Conservation (phyloP, 2,888 invertebrate species). For the Priocnemis perturbator region DNA sequence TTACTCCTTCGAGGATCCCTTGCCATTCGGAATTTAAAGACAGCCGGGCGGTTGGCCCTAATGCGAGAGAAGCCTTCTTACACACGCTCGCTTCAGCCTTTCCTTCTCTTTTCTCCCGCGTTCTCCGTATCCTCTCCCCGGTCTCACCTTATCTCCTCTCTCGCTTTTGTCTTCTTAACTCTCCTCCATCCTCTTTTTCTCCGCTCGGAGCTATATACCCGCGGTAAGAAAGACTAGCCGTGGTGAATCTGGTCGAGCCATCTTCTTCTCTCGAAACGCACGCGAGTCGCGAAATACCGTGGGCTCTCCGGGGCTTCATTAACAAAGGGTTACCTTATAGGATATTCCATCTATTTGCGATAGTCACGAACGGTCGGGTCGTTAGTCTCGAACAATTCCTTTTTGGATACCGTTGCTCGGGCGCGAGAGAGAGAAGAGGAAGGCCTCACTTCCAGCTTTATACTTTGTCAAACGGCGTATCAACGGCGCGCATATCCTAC, state of each 20-base stretch:
- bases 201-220: conserved; percentile 35
- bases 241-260: conserved; percentile 51
- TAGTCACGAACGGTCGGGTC: conserved; percentile 57
- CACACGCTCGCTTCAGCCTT: not conserved
- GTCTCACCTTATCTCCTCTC: conserved; percentile 3
- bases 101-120: conserved; percentile 7
- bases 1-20: conserved; percentile 45
- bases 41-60: conserved; percentile 2
- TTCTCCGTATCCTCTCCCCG: not conserved
- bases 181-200: conserved; percentile 4
- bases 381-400: conserved; percentile 50
- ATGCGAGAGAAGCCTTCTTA: conserved; percentile 1
- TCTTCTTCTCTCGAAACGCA: conserved; percentile 61
- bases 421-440: not conserved
- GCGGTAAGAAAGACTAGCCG: conserved; percentile 38
- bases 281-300: conserved; percentile 60
- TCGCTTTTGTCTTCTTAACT: conserved; percentile 1
- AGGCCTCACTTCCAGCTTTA: not conserved
- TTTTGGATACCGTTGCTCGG: conserved; percentile 39
- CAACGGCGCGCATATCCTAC: too few relatives aligned
- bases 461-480: conserved; percentile 10
- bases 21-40: conserved; percentile 40
- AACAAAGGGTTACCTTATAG: conserved; percentile 59
- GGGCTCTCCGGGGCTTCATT: conserved; percentile 49
- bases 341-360: conserved; percentile 59